Percentiles rank a stretch among this genome's conserved stretches.
Conservation (phyloP, 2,113 vertebrate genomes). For the Poeciliopsis retropinna region DNA sequence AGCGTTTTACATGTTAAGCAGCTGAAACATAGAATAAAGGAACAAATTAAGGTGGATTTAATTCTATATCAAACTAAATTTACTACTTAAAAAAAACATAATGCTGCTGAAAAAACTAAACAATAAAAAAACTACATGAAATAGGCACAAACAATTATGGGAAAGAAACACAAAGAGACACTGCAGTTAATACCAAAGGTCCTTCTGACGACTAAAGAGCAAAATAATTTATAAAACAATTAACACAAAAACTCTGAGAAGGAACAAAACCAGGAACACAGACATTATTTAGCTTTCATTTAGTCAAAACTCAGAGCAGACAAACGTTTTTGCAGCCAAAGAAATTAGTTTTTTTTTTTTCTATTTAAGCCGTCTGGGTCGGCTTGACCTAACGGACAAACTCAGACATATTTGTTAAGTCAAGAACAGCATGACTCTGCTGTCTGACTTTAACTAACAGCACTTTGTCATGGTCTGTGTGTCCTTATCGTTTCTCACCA, state of each 20-base stretch:
- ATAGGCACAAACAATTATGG: background rate
- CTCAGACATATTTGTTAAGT: background rate
- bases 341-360: background rate
- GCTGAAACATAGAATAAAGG: background rate
- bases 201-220: background rate
- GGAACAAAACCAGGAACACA: background rate
- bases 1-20: background rate
- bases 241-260: too few species aligned
- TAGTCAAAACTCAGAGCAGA: background rate
- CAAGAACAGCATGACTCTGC: background rate
- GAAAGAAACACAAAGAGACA: background rate
- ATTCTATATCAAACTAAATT: background rate
- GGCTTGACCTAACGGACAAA: background rate
- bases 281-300: background rate
- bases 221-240: background rate
- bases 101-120: background rate
- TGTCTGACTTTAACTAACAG: background rate
- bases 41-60: too few species aligned
- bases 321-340: background rate
- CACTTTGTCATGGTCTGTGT: background rate
- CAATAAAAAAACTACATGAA: background rate
- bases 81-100: background rate
- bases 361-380: background rate
- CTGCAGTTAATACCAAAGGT: background rate
- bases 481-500: conserved; percentile 3